These are phyloP conservation scores for Tenthredo distinguenda DNA, from an alignment of 2,888 invertebrate species.

Conservation along the genomic window DNA sequence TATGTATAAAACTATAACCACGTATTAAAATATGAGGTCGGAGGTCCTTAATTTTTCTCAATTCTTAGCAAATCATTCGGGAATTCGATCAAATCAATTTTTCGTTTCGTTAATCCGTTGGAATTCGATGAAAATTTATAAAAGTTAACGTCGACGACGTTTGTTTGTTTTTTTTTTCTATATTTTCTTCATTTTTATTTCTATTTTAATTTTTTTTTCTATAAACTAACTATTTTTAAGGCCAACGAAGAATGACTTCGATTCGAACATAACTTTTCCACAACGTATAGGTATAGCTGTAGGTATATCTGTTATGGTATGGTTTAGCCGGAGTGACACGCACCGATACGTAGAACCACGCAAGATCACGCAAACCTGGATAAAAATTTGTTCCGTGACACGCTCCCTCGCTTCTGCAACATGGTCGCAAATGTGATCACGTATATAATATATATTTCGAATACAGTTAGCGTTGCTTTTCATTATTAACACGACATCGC, in stretches of 20 bases:
- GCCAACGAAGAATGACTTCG: no score
- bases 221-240: no score
- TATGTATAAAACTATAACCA: not conserved
- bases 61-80: not conserved
- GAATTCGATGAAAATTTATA: not conserved
- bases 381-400: conserved; percentile 2
- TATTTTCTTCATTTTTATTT: not conserved
- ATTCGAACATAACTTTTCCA: no score
- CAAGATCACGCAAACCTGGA: conserved; percentile 14
- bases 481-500: not conserved
- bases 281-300: not conserved
- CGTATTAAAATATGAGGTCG: not conserved
- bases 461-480: not conserved
- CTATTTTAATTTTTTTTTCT: not conserved
- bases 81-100: not conserved
- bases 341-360: conserved; percentile 28
- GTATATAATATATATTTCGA: not conserved
- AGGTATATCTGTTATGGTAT: not conserved
- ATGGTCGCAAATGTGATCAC: not conserved
- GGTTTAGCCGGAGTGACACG: conserved; percentile 10
- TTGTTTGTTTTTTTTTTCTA: not conserved
- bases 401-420: not conserved
- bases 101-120: not conserved
- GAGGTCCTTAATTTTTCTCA: not conserved
- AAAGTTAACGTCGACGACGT: not conserved